phyloP scores from a whole-genome alignment of 2,113 vertebrate species.

The Ceyx margarethae region DNA sequence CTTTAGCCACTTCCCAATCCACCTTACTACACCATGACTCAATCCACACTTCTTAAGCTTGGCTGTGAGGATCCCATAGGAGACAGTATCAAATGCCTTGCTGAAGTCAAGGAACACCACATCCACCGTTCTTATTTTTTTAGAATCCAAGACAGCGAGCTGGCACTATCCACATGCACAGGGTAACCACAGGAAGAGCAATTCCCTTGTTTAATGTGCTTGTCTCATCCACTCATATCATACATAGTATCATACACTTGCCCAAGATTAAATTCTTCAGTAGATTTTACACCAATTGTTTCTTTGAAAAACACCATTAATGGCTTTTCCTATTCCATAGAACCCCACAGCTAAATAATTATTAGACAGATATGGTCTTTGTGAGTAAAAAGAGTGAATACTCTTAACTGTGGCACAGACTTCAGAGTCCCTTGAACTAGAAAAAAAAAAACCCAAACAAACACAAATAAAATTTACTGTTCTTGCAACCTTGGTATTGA shows the following conservation, averaged over 20 bases:
- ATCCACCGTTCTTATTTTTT: too few relatives aligned
- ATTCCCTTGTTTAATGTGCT: not conserved
- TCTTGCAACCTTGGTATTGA: not conserved
- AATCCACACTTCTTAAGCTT: too few relatives aligned
- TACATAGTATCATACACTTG: rapidly evolving
- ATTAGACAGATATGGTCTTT: not conserved
- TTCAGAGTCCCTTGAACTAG: not conserved
- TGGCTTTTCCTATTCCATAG: not conserved
- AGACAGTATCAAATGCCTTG: too few relatives aligned
- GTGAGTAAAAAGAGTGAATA: not conserved
- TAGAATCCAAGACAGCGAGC: rapidly evolving
- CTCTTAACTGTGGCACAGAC: not conserved
- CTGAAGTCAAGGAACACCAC: too few relatives aligned
- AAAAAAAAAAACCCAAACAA: not conserved
- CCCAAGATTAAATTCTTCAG: not conserved
- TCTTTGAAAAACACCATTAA: not conserved
- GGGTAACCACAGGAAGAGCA: not conserved
- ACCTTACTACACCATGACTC: too few relatives aligned
- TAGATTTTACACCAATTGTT: not conserved
- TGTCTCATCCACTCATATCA: not conserved
- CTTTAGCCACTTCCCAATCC: too few relatives aligned
- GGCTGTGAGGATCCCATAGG: too few relatives aligned
- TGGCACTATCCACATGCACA: not conserved
- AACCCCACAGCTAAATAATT: not conserved
- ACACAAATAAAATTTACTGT: not conserved